Base-by-base conservation (phyloP, 2,113 vertebrate species). In the Stegastes partitus region DNA sequence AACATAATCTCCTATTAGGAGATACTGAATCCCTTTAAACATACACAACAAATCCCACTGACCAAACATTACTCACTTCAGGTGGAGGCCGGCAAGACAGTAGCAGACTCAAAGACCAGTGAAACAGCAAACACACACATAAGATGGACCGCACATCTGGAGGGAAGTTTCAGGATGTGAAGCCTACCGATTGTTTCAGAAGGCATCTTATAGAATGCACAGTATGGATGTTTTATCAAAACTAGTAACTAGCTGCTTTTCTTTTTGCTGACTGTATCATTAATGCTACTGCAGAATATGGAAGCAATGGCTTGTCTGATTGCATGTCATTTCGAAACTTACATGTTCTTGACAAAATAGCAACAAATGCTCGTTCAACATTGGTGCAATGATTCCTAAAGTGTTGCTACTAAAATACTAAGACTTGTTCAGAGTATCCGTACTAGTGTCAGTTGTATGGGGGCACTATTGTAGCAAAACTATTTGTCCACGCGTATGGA, bases 41-140 rank as follows among this genome's bases (percentile, higher is more conserved):
- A 83, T 64, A 65, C 68, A 25, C 62, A 62, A 53, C 66, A 70
- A 66, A 91, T 90, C 89, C 86, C 86, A 80, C 74, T 84, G 89
- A 92, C 87, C 91, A 92, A 88, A 90, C 90, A 91, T 87, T 44
- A 67, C 63, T 68, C 51, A 70, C 67, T 74, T 47, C 63, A 81
- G 68, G 77, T 70, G 73, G 44, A 81, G 73, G 25, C 69, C 26
- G 56, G 74, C 63, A 81, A 79, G 65, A 79, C 79, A 53, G 71
- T 19, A 18, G 55, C 62, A 54, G 63, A 51, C 54, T 79, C 55
- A 61, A 10, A 70, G 15, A 51, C 50, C n/a, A n/a, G 19, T 11
- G 51, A 23, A 14, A 67, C 56, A 19, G 39, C 74, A 71, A 53
- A 51, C 61, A 56, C 63, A 66, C 65, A 64, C 63, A 75, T 23